Base-by-base conservation (phyloP, 2,888 invertebrate species). In the Netelia melanura region DNA sequence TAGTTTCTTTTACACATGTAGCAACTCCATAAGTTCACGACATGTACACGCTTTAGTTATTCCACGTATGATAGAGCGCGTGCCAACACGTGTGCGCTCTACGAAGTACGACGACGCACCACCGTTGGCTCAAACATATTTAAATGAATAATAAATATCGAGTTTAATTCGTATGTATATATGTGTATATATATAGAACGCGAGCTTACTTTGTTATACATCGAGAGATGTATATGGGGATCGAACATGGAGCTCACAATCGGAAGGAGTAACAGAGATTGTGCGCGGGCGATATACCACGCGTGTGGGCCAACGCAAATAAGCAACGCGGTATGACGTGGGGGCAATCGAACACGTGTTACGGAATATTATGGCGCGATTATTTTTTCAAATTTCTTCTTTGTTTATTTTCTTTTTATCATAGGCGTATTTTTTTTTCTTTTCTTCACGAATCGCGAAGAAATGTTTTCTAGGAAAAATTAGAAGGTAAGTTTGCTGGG, bases 1-100 rank as follows among this genome's bases (percentile, higher is more conserved):
- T 85, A 78, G 64, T 75, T 67, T 48, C 70, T 71, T 79, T 78
- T 82, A 85, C 82, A 85, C 85, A 79, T 85, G 84, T 85, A 85
- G 64, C 79, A 72, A 80, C 71, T 80, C 79, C 81, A 62, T 83
- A 71, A 78, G 17, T 48, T 25, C 61, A 72, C 58, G 61, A 21
- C 62, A 21, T 70, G 48, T 71, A 70, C 70, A 71, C 71, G 30
- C 56, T 78, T 65, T 79, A 81, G 74, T 75, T 78, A 84, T 84
- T 72, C 74, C 75, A 78, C 70, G 78, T 78, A 75, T 70, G 48
- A 74, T 38, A 44, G 21, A 21, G 78, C 81, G 81, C 81, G 84
- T 81, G 81, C 81, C 64, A 75, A 78, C 84, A 78, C 78, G 81
- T 75, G 10, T 58, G 52, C 52, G 52, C 52, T 11, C 52, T 11